Evolutionary conservation across 2,888 invertebrate species (phyloP).

Genomic region (Apodemia zela): DNA sequence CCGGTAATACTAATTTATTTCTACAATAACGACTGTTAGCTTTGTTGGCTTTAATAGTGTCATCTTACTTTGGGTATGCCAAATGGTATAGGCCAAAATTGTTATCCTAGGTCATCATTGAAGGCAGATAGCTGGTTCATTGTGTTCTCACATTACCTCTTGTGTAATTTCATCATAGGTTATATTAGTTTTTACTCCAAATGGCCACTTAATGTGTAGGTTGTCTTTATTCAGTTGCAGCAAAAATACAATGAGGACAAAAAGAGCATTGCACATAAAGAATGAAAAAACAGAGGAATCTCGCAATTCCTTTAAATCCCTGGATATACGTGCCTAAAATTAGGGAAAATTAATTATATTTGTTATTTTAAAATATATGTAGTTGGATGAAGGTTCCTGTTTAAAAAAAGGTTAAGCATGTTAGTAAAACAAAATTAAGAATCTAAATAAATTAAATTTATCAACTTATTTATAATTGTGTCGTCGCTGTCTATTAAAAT

Average conservation of each 20-base stretch:
- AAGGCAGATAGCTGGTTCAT: conserved; percentile 60
- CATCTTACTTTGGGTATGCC: background rate
- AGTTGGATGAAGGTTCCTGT: background rate
- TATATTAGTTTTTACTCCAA: conserved; percentile 96
- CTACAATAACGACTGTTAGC: background rate
- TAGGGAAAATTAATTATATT: conserved; percentile 48
- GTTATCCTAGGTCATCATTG: conserved; percentile 69
- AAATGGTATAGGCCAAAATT: conserved; percentile 7
- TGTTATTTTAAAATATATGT: background rate
- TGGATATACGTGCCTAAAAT: conserved; percentile 94
- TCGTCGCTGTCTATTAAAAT: too few relatives aligned
- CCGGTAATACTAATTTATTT: background rate
- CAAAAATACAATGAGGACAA: conserved; percentile 98
- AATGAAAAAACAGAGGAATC: conserved; percentile 97
- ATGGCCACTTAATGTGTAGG: conserved; percentile 97
- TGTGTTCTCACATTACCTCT: conserved; percentile 89
- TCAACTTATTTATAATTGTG: too few relatives aligned
- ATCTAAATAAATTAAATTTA: too few relatives aligned
- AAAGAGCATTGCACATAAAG: conserved; percentile 99
- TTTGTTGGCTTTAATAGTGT: background rate
- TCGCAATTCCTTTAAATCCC: conserved; percentile 95
- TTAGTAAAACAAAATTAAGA: too few relatives aligned
- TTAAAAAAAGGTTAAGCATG: background rate
- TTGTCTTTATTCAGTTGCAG: conserved; percentile 99
- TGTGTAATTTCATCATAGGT: conserved; percentile 93